phyloP scores from a whole-genome alignment of 2,797 vertebrate species.

The Alosa sapidissima region DNA sequence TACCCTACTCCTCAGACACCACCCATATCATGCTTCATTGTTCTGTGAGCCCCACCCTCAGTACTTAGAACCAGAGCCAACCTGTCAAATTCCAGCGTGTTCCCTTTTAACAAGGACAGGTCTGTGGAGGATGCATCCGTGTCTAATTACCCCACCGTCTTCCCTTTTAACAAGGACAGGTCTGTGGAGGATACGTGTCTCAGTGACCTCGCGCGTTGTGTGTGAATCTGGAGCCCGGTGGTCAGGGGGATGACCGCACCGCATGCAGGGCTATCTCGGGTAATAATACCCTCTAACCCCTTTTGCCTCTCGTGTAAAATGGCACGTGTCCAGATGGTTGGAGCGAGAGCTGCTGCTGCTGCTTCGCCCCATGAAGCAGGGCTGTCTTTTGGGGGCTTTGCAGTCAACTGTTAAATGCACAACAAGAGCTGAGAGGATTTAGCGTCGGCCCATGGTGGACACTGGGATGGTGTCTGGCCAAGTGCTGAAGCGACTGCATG shows the following conservation, averaged over 20 bases:
- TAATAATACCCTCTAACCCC: not conserved
- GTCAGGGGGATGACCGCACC: not conserved
- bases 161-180: not conserved
- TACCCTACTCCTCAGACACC: not conserved
- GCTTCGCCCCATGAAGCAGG: not conserved
- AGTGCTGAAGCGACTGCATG: not conserved
- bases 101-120: not conserved
- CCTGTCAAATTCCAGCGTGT: not conserved
- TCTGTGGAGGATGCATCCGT: not conserved
- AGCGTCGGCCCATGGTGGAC: too few species aligned
- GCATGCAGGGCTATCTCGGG: not conserved
- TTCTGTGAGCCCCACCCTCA: not conserved
- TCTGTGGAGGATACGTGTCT: not conserved
- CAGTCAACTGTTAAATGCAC: conserved; percentile 18
- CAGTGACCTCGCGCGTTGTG: not conserved
- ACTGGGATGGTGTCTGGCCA: too few species aligned
- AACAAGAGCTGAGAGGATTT: conserved; percentile 14
- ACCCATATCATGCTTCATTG: not conserved
- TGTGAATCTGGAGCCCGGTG: not conserved
- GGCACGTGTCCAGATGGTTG: conserved; percentile 1
- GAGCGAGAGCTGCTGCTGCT: not conserved
- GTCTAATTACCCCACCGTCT: not conserved
- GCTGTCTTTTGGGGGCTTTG: not conserved
- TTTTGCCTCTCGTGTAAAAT: not conserved
- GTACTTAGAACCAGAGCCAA: not conserved